phyloP scores from a whole-genome alignment of 1,140 invertebrate species.

The Lepidurus apus region DNA sequence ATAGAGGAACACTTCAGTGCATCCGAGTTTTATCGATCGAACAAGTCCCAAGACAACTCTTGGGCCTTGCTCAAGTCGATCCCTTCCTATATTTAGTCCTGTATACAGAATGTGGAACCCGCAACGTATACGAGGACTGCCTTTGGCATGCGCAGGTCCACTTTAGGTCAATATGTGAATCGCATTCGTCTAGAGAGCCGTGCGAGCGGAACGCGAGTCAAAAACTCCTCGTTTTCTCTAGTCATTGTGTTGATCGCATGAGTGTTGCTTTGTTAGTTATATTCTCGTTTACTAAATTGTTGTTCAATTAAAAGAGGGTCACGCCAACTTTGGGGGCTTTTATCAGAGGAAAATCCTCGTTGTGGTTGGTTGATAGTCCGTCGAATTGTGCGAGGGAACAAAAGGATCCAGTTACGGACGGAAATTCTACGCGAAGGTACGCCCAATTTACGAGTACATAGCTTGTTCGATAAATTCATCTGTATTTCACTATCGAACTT shows the following conservation, averaged over 20 bases:
- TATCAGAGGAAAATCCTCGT: not conserved
- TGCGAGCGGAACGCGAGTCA: not conserved
- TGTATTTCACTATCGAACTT: conserved; percentile 6
- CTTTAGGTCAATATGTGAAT: conserved; percentile 1
- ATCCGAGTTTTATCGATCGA: conserved; percentile 18
- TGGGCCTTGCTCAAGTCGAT: not conserved
- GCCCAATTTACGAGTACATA: not conserved
- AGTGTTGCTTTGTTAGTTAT: conserved; percentile 3
- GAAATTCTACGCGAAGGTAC: not conserved
- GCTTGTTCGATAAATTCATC: not conserved
- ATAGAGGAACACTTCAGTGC: not conserved
- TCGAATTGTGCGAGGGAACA: conserved; percentile 14
- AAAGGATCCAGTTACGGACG: conserved; percentile 14
- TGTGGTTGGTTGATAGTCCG: not conserved
- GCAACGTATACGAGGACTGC: not conserved
- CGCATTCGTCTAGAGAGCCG: not conserved
- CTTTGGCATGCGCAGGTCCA: conserved; percentile 1
- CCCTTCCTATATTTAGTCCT: not conserved
- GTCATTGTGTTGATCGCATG: not conserved
- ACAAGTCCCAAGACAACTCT: not conserved
- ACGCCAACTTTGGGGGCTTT: not conserved
- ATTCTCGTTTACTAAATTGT: not conserved
- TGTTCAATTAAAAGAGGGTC: conserved; percentile 1
- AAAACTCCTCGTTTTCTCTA: not conserved
- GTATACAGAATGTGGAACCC: not conserved